Conservation (phyloP, 2,888 invertebrate species). For the Graphium colonna region DNA sequence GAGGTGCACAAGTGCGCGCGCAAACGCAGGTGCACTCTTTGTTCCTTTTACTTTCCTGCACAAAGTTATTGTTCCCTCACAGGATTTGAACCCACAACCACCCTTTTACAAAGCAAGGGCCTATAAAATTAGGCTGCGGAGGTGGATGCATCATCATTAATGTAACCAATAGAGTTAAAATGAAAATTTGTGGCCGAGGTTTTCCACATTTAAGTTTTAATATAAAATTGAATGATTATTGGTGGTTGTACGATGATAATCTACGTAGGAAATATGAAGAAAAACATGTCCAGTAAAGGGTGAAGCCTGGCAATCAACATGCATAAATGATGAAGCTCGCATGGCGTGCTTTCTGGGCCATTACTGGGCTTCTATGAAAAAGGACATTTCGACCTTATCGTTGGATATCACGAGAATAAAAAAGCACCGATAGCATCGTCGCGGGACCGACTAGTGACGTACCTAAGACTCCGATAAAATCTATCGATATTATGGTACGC, state of each 20-base stretch:
- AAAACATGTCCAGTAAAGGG: constrained; percentile 59
- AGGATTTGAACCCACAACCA: too few species aligned
- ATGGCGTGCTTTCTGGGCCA: constrained; percentile 71
- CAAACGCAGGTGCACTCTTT: too few species aligned
- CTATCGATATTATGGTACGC: constrained; percentile 4
- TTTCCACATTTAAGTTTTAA: not conserved
- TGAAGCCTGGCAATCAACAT: constrained; percentile 71
- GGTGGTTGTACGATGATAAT: constrained; percentile 21
- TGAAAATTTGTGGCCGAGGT: too few species aligned
- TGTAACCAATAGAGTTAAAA: too few species aligned
- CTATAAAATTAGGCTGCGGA: too few species aligned
- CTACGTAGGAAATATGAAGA: constrained; percentile 31
- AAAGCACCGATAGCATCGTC: constrained; percentile 70
- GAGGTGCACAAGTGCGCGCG: too few species aligned
- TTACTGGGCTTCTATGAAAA: constrained; percentile 78
- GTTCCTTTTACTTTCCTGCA: too few species aligned
- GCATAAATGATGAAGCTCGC: constrained; percentile 70
- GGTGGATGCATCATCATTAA: too few species aligned
- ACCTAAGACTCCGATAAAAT: constrained; percentile 24
- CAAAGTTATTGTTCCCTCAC: too few species aligned
- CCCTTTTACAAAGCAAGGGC: too few species aligned
- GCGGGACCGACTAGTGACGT: constrained; percentile 34
- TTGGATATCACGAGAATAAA: constrained; percentile 78
- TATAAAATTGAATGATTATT: constrained; percentile 17
- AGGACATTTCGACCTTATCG: constrained; percentile 77